These are phyloP conservation scores for Myoxocephalus aenaeus DNA, from an alignment of 2,797 vertebrate species.

Conservation along the genomic window DNA sequence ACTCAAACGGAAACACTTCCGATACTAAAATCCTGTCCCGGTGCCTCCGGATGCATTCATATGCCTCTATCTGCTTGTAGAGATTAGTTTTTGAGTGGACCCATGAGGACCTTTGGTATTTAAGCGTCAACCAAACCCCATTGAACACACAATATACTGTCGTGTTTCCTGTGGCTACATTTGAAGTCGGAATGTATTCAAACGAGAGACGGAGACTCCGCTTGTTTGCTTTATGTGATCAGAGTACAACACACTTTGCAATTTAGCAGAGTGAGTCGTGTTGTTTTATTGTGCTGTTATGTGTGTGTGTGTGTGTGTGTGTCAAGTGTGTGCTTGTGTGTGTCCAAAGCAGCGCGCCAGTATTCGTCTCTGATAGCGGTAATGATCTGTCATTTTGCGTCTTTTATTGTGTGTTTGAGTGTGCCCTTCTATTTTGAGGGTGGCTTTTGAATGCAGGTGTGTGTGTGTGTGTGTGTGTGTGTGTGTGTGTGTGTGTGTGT, in stretches of 20 bases:
- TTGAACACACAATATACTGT: neutral
- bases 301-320: neutral
- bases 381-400: slow-evolving; percentile 33
- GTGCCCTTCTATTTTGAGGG: neutral
- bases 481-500: neutral
- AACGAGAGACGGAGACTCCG: neutral
- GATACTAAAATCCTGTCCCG: neutral
- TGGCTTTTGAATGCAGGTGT: slow-evolving; percentile 1
- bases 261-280: slow-evolving; percentile 1
- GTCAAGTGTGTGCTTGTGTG: neutral
- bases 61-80: neutral
- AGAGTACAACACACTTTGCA: neutral
- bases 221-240: slow-evolving; percentile 19
- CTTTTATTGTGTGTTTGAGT: slow-evolving; percentile 12
- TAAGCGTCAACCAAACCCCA: neutral
- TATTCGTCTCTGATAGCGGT: slow-evolving; percentile 33
- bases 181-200: neutral
- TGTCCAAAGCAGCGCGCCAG: neutral
- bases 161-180: neutral
- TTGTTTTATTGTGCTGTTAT: slow-evolving; percentile 24
- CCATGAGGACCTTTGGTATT: neutral
- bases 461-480: neutral
- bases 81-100: neutral
- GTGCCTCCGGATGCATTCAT: neutral
- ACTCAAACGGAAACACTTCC: neutral